Base-by-base conservation (phyloP, 2,113 vertebrate genomes). In the Gambusia affinis region DNA sequence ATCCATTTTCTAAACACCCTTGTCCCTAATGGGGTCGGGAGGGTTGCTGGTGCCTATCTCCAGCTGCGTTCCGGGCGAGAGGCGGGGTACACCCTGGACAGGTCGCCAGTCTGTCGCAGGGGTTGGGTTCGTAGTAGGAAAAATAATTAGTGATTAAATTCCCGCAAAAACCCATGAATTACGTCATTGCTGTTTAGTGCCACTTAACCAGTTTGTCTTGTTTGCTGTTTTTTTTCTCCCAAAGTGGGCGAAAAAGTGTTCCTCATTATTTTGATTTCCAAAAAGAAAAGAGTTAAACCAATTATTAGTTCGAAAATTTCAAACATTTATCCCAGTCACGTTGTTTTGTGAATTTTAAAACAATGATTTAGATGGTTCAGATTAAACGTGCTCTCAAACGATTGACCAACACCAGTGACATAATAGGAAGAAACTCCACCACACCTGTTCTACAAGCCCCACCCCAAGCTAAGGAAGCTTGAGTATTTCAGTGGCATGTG, bases 401-500 rank as follows among this genome's bases (percentile, higher is more conserved):
- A 22, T 60, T 31, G 27, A 17, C n/a, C 73, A 73, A 19, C 35
- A 54, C 30, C 57, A 2, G 8, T 82, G 74, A 87, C 83, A 70
- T 67, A 19, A 60, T 27, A 27, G 8, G 47, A 29, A 67, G 42
- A 89, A 89, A 87, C 39, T 86, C 73, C 67, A 75, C 72, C 72
- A 19, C 74, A 93, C 93, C 84, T 84, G 94, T 92, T 91, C 33
- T 62, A 83, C 91, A 84, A 73, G 92, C 85, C 60, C 75, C 70
- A 84, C 85, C 87, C 83, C 35, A 64, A 83, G 60, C 57, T 60
- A 68, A 74, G 31, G 24, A 64, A 71, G 35, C 37, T 54, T 47
- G 30, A 47, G 39, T 66, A 69, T 88, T 86, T 89, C 73, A 91
- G 68, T 64, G 79, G 64, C 68, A 76, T 72, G 82, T 84, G 77